Evolutionary conservation across 1,140 invertebrate species (phyloP), one percentile per base, ranked within the genome.

Genomic region (Drosophila subobscura): DNA sequence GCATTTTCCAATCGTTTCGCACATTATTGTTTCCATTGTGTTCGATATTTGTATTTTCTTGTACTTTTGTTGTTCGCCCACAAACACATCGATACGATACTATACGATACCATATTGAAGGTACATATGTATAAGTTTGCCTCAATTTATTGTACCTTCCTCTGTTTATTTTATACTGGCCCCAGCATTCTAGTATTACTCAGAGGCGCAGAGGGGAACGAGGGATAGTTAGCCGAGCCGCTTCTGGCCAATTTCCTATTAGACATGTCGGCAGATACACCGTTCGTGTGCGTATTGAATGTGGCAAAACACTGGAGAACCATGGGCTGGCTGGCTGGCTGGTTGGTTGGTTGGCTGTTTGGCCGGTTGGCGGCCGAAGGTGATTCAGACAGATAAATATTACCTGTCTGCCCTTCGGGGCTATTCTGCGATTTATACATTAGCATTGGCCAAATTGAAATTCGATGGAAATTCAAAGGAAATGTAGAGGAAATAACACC

Each of bases 11-110:
- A 88, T 88, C 83, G 83, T 78, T 88, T 88, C 83, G 83, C 83
- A 88, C 83, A 74, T 83, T 88, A 83, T 88, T 88, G 83, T 88
- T 88, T 86, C 81, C 83, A 81, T 86, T 86, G 78, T 81, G 81
- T 86, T 88, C 81, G 83, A 88, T 86, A 86, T 86, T 86, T 86
- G 81, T 86, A 44, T 86, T 86, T 85, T 86, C 81, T 85, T 86
- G 73, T 86, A 77, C 73, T 74, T 81, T 77, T 86, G 70, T 85
- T 85, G 65, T 68, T 72, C 57, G 14, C 44, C 4, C 67, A 64
- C 50, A 59, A 54, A 47, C 53, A 64, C 46, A 58, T 22, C 61
- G 44, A 56, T 25, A 29, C 29, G 33, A 22, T 37, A 12, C 33
- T 3, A 8, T 33, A 8, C 29, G 29, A 37, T 37, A 37, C 33